phyloP scores from a whole-genome alignment of 2,888 invertebrate species.

The Flexamia atlantica region DNA sequence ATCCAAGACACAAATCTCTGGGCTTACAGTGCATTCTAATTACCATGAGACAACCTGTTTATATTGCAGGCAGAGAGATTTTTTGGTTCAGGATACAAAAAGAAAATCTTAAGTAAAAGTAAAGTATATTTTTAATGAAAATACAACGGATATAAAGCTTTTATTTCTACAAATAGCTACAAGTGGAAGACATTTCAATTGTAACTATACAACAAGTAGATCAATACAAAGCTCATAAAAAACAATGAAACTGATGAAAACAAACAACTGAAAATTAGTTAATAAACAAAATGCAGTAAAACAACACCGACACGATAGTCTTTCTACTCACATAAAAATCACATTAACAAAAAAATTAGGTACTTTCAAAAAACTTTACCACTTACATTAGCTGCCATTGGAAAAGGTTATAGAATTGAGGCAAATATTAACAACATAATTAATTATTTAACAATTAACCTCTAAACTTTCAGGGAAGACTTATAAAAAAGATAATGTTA shows the following conservation, averaged over 20 bases:
- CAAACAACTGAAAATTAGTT: background rate
- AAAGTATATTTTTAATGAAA: constrained; percentile 35
- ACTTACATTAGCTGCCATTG: background rate
- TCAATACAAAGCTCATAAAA: background rate
- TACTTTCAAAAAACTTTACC: background rate
- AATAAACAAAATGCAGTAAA: background rate
- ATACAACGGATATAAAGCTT: constrained; percentile 55
- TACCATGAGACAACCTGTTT: no score
- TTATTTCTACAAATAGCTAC: constrained; percentile 33
- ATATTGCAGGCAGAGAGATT: no score
- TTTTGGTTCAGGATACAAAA: background rate
- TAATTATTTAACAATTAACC: background rate
- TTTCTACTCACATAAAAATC: background rate
- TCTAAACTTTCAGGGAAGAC: background rate
- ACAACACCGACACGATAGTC: background rate
- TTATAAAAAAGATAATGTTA: no score
- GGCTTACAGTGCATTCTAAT: no score
- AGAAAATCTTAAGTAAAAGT: background rate
- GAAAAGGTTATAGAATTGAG: background rate
- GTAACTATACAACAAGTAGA: constrained; percentile 25
- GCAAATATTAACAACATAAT: background rate
- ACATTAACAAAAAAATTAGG: background rate
- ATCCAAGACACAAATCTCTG: no score
- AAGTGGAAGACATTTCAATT: constrained; percentile 52
- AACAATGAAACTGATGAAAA: constrained; percentile 5